Percentiles rank a stretch among this genome's conserved stretches.
These are phyloP conservation scores for Xenus cinereus DNA, from an alignment of 2,113 vertebrate genomes.

Conservation along the genomic window DNA sequence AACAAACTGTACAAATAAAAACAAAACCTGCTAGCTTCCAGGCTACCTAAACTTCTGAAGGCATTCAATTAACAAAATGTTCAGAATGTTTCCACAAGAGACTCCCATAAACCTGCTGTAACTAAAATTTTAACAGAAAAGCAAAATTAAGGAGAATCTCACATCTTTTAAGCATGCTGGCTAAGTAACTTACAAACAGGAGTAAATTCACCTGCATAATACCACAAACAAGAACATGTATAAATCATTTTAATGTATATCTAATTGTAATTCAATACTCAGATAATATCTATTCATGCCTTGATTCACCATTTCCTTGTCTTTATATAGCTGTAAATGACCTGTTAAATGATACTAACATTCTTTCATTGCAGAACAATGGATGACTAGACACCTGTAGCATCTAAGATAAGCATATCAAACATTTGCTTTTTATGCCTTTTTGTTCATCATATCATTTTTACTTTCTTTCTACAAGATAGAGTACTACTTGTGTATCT, in stretches of 20 bases:
- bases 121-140: neutral
- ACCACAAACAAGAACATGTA: neutral
- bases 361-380: neutral
- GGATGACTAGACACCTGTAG: neutral
- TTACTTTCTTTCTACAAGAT: neutral
- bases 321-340: neutral
- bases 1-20: neutral
- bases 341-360: neutral
- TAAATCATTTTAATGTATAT: neutral
- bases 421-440: neutral
- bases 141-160: neutral
- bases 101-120: neutral
- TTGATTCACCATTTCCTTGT: neutral
- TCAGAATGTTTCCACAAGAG: neutral
- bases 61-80: neutral
- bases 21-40: neutral
- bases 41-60: neutral
- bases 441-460: neutral
- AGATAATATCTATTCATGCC: neutral
- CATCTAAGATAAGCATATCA: neutral
- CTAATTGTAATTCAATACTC: neutral
- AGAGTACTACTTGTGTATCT: neutral
- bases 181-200: neutral
- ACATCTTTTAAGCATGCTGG: neutral
- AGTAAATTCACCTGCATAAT: neutral